phyloP scores from a whole-genome alignment of 2,797 vertebrate genomes.

The Paramormyrops hopkinsi region DNA sequence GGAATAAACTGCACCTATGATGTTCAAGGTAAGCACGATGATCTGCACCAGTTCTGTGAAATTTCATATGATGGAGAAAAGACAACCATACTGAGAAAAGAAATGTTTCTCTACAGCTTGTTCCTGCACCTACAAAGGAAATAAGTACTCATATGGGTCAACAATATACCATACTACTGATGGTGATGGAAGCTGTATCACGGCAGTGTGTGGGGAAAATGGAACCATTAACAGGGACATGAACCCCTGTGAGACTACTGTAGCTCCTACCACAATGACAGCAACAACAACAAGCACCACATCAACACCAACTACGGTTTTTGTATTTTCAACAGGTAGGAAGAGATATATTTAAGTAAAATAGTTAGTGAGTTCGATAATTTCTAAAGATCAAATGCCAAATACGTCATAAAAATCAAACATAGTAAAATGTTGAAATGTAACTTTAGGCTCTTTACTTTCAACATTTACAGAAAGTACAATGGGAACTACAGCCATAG shows the following conservation, averaged over 20 bases:
- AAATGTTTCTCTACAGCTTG: conserved; percentile 57
- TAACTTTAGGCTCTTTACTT: not conserved
- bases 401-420: not conserved
- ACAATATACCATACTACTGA: conserved; percentile 71
- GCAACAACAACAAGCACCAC: conserved; percentile 31
- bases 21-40: conserved; percentile 33
- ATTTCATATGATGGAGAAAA: not conserved
- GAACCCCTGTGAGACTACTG: conserved; percentile 41
- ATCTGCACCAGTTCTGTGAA: not conserved
- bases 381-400: not conserved
- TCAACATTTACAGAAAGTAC: not conserved
- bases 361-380: not conserved
- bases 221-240: conserved; percentile 54
- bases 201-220: conserved; percentile 58
- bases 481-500: not conserved
- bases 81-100: not conserved
- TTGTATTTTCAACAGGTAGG: conserved; percentile 38
- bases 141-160: conserved; percentile 43
- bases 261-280: conserved; percentile 33
- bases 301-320: conserved; percentile 28
- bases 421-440: not conserved
- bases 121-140: conserved; percentile 60
- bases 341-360: not conserved
- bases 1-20: conserved; percentile 33
- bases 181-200: conserved; percentile 67